Percentiles rank a stretch among this genome's conserved stretches.
These are phyloP conservation scores for Heliopora coerulea DNA, from an alignment of 92 coral and sea anemone genomes.

Conservation along the genomic window DNA sequence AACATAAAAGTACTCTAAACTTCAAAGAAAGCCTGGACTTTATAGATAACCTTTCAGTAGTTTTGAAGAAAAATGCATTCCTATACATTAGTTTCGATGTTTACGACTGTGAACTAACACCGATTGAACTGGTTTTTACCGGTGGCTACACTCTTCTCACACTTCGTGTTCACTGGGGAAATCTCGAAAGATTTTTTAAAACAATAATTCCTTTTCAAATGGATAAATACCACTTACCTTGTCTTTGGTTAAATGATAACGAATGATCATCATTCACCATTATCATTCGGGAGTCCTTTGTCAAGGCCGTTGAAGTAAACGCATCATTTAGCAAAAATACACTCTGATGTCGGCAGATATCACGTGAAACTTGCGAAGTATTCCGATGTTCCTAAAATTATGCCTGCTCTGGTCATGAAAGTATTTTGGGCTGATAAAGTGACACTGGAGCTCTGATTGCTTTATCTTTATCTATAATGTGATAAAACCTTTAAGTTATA, in stretches of 20 bases:
- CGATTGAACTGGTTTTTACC: background rate
- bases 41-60: background rate
- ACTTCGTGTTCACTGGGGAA: background rate
- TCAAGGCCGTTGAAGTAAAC: background rate
- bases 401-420: background rate
- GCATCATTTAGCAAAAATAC: background rate
- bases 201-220: background rate
- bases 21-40: background rate
- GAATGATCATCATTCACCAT: background rate
- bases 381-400: conserved; percentile 19
- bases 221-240: background rate
- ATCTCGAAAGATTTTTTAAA: background rate
- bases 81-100: background rate
- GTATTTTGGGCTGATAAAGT: conserved; percentile 3
- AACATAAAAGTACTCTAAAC: too few species aligned
- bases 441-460: too few species aligned
- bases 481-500: too few species aligned
- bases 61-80: background rate
- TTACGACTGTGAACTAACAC: background rate
- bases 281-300: background rate
- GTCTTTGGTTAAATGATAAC: background rate
- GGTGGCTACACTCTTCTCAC: background rate
- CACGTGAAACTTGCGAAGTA: conserved; percentile 1
- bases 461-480: too few species aligned
- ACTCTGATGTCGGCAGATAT: background rate